Evolutionary conservation across 2,797 vertebrate genomes (phyloP).

Genomic region (Cynopterus sphinx): DNA sequence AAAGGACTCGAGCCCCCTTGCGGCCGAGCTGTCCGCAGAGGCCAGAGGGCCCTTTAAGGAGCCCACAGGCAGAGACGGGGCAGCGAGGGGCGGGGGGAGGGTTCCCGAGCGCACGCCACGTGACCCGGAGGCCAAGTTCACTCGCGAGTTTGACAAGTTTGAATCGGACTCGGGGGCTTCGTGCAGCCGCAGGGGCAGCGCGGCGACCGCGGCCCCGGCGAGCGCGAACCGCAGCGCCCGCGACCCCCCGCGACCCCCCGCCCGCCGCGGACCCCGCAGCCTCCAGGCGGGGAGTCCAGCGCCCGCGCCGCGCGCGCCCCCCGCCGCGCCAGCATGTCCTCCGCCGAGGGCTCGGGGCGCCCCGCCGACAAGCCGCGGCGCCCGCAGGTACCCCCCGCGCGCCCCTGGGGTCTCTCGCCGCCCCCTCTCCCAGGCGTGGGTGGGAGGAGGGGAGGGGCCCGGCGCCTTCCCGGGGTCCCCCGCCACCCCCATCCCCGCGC

Average conservation of each 20-base stretch:
- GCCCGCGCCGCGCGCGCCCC: background rate
- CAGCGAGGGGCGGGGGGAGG: constrained; percentile 53
- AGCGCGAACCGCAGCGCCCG: constrained; percentile 32
- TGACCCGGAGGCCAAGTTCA: constrained; percentile 56
- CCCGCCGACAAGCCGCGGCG: constrained; percentile 79
- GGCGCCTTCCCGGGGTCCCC: background rate
- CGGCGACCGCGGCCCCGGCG: background rate
- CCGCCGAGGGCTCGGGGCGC: constrained; percentile 65
- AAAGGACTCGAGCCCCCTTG: background rate
- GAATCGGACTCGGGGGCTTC: constrained; percentile 73
- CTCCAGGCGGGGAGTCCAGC: background rate
- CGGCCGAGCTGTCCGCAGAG: background rate
- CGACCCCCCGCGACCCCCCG: constrained; percentile 14
- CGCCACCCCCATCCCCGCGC: background rate
- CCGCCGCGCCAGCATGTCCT: constrained; percentile 66
- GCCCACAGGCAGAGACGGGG: background rate
- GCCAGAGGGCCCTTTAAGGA: constrained; percentile 77
- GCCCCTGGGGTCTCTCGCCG: background rate
- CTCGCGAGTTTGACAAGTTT: constrained; percentile 79
- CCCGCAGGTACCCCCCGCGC: constrained; percentile 70
- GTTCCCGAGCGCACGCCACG: constrained; percentile 39
- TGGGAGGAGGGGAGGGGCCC: background rate
- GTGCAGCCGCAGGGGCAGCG: constrained; percentile 55
- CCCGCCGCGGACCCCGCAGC: constrained; percentile 5
- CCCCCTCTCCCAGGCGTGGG: background rate